phyloP scores from a whole-genome alignment of 1,140 invertebrate genomes.

The Dreissena rostriformis region DNA sequence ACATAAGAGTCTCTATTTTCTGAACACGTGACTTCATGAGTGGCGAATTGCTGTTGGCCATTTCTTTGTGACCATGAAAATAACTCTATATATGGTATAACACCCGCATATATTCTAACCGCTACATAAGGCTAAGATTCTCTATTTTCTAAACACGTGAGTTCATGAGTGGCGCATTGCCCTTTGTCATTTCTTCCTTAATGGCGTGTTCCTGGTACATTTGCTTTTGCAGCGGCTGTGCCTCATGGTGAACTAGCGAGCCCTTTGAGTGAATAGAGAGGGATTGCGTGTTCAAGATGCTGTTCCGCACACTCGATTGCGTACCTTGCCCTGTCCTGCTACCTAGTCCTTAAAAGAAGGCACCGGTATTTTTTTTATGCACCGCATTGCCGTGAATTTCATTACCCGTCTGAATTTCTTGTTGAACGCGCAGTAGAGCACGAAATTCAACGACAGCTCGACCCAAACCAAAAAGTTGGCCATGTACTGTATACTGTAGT shows the following conservation, averaged over 20 bases:
- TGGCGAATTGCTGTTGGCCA: no score
- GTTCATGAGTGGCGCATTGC: constrained; percentile 34
- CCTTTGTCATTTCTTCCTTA: constrained; percentile 19
- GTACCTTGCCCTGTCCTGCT: constrained; percentile 51
- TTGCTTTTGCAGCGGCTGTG: constrained; percentile 32
- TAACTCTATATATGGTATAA: no score
- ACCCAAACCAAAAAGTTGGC: constrained; percentile 72
- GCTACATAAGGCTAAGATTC: no score
- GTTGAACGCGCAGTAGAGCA: constrained; percentile 76
- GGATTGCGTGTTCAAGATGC: constrained; percentile 61
- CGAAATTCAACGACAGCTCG: constrained; percentile 76
- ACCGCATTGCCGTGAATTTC: constrained; percentile 57
- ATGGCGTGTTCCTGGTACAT: constrained; percentile 3
- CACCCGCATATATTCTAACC: no score
- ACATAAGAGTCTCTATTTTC: no score
- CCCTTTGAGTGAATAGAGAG: constrained; percentile 62
- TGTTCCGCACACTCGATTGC: constrained; percentile 63
- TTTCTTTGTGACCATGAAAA: no score
- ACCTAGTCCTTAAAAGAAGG: constrained; percentile 49
- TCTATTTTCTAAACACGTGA: not conserved
- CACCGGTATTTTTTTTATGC: constrained; percentile 54
- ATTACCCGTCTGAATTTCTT: constrained; percentile 72
- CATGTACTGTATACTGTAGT: constrained; percentile 61
- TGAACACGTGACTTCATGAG: no score
- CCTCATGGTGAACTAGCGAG: constrained; percentile 43